These are phyloP conservation scores for Hozukius guyotensis DNA, from an alignment of 2,797 vertebrate species.

Conservation along the genomic window DNA sequence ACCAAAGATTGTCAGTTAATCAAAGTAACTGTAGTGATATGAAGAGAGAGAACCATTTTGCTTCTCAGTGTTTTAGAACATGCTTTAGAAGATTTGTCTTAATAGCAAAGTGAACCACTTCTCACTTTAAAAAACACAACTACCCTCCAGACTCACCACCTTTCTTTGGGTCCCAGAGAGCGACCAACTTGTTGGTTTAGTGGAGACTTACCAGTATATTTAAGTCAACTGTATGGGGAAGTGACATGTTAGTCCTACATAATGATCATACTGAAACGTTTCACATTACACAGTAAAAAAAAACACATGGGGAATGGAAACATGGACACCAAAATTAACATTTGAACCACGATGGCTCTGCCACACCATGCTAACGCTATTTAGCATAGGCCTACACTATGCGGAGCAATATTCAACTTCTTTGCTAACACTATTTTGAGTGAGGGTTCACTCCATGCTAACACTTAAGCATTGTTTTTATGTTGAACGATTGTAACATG, in stretches of 20 bases:
- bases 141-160: not conserved
- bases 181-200: no score
- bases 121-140: slow-evolving; percentile 3
- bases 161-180: not conserved
- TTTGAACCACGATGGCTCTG: no score
- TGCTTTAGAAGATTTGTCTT: slow-evolving; percentile 9
- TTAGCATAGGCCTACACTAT: not conserved
- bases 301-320: not conserved
- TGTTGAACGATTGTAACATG: not conserved
- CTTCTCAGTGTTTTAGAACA: slow-evolving; percentile 1
- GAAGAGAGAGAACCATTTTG: slow-evolving; percentile 8
- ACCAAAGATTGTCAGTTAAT: slow-evolving; percentile 76
- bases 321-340: slow-evolving; percentile 9
- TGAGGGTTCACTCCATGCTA: not conserved
- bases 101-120: slow-evolving; percentile 6
- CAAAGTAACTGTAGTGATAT: slow-evolving; percentile 9
- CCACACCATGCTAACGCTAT: not conserved
- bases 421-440: not conserved
- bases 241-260: not conserved
- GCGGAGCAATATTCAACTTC: not conserved
- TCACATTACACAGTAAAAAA: not conserved
- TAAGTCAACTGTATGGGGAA: no score
- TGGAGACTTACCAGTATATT: not conserved
- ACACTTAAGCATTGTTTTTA: not conserved
- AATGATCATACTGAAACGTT: not conserved